These are phyloP conservation scores for Pseudochirops cupreus DNA, from an alignment of 2,797 vertebrate species.

Conservation along the genomic window DNA sequence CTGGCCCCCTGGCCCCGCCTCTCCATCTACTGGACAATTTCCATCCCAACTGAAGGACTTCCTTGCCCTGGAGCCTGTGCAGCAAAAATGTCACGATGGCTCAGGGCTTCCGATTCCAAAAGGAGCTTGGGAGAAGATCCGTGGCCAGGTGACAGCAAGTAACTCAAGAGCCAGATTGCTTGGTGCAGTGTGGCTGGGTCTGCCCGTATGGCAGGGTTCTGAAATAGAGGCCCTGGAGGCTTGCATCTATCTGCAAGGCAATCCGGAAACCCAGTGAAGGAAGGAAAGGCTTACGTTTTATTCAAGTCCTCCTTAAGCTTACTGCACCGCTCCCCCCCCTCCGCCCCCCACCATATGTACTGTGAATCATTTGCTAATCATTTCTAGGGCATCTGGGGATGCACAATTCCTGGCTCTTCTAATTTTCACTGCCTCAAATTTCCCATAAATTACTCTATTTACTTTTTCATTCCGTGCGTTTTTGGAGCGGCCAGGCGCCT, in stretches of 20 bases:
- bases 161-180: slow-evolving; percentile 40
- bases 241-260: background rate
- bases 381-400: slow-evolving; percentile 28
- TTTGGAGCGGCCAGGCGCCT: slow-evolving; percentile 15
- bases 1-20: background rate
- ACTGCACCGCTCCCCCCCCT: background rate
- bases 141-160: background rate
- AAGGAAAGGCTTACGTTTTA: slow-evolving; percentile 27
- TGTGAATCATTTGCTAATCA: slow-evolving; percentile 13
- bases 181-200: background rate
- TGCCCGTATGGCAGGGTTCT: background rate
- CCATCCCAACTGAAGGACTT: slow-evolving; percentile 5
- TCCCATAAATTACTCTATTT: slow-evolving; percentile 39
- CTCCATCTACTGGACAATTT: slow-evolving; percentile 25
- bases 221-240: background rate
- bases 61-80: slow-evolving; percentile 14
- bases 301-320: slow-evolving; percentile 27
- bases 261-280: background rate
- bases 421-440: slow-evolving; percentile 21
- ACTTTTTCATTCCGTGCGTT: slow-evolving; percentile 26
- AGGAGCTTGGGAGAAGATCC: background rate
- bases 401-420: background rate
- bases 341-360: slow-evolving; percentile 1
- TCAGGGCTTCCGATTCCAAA: slow-evolving; percentile 29
- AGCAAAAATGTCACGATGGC: slow-evolving; percentile 17